These are phyloP conservation scores for Oncorhynchus mykiss DNA, from an alignment of 2,113 vertebrate genomes.

Conservation along the genomic window DNA sequence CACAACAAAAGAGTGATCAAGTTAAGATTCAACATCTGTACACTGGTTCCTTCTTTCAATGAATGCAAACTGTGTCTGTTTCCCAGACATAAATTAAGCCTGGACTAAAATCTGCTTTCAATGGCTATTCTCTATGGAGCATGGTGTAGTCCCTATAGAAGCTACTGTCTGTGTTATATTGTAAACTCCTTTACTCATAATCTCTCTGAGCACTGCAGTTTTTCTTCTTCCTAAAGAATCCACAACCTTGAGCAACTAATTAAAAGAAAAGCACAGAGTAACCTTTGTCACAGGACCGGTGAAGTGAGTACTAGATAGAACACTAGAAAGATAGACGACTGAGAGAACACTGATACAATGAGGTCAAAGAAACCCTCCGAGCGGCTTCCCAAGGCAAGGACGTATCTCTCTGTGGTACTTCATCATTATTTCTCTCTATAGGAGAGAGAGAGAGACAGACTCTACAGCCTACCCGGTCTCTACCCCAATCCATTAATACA, in stretches of 20 bases:
- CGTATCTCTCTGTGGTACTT: constrained; percentile 1
- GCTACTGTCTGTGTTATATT: too few species aligned
- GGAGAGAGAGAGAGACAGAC: not conserved
- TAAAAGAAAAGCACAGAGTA: not conserved
- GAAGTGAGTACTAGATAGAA: not conserved
- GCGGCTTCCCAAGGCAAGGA: not conserved
- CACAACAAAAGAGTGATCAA: too few species aligned
- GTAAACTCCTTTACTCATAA: not conserved
- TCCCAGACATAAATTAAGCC: too few species aligned
- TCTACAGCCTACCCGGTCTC: not conserved
- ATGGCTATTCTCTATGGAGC: too few species aligned
- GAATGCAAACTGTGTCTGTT: not conserved
- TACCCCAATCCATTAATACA: not conserved
- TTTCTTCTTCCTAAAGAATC: not conserved
- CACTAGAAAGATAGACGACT: not conserved
- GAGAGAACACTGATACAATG: constrained; percentile 1
- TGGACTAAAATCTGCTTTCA: too few species aligned
- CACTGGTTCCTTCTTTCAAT: not conserved
- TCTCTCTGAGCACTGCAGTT: not conserved
- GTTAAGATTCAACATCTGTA: too few species aligned
- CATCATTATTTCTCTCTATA: not conserved
- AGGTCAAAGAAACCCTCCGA: not conserved
- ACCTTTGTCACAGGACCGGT: not conserved
- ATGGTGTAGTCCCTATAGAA: too few species aligned
- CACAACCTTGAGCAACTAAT: not conserved